Base-by-base conservation (phyloP, 2,113 vertebrate species). In the Clarias macrocephalus region DNA sequence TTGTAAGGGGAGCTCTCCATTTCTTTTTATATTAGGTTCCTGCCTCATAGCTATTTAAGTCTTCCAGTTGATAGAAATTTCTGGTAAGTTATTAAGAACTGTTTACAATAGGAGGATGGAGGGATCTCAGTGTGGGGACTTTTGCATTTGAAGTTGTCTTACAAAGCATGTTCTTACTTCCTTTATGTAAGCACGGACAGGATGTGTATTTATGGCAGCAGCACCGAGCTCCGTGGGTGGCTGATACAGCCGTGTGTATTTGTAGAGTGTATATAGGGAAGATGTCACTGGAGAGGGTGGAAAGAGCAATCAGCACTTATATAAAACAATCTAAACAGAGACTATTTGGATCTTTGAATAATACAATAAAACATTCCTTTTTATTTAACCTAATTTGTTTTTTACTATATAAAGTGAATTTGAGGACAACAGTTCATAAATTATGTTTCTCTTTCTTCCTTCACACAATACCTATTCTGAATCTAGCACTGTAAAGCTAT, bases 161-260 rank as follows among this genome's bases (percentile, higher is more conserved):
- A 80, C 56, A 89, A 62, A 68, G 62, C 85, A 68, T 83, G 66
- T 57, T 75, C 37, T 72, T 42, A 59, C 62, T 70, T 84, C 62
- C 70, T 87, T 73, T 73, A 68, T 87, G 83, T 77, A 82, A 84
- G 48, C 63, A 86, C 15, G 37, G 59, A 66, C 68, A 85, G 77
- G 82, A 87, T 82, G 33, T 86, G 48, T 75, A 77, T 88, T 91
- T 76, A 86, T 83, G 33, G 63, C 52, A 82, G 37, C 54, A 73
- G 54, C 65, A 85, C 79, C 42, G 42, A 52, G 54, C 70, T 79
- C 70, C 54, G 88, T 73, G 57, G 88, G 85, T 52, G 81, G 80
- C n/a, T 87, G 85, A 80, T 65, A 42, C 66, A 80, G 87, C 75
- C 76, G 59, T 2, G 33, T 59, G 77, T 85, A 86, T 91, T 89